phyloP scores from a whole-genome alignment of 2,797 vertebrate genomes.

The Atherinosoma microstoma region DNA sequence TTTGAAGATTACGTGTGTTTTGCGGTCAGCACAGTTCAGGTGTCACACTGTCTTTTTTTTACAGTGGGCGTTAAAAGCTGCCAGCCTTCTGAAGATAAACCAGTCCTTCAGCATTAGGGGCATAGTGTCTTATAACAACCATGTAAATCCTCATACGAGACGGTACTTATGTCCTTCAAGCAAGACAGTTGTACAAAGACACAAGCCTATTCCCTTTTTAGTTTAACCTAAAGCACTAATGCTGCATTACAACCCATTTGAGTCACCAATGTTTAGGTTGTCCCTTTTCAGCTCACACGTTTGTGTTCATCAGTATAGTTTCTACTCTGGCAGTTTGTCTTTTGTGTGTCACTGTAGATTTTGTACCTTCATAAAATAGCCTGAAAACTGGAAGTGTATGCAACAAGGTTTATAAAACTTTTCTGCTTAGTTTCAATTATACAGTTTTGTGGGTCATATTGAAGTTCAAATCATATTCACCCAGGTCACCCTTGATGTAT shows the following conservation, averaged over 20 bases:
- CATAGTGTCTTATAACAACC: constrained; percentile 79
- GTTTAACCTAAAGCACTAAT: constrained; percentile 16
- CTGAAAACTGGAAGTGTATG: constrained; percentile 18
- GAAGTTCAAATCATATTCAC: constrained; percentile 19
- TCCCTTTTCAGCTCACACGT: constrained; percentile 29
- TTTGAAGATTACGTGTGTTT: constrained; percentile 19
- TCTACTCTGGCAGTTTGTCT: constrained; percentile 34
- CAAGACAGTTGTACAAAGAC: constrained; percentile 8
- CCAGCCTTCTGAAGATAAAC: constrained; percentile 71
- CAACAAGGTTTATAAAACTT: constrained; percentile 7
- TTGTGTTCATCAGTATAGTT: constrained; percentile 30
- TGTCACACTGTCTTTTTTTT: constrained; percentile 23
- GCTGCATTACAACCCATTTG: constrained; percentile 23
- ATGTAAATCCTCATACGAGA: constrained; percentile 62
- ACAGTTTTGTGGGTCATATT: constrained; percentile 16
- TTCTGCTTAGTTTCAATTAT: constrained; percentile 17
- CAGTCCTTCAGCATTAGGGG: constrained; percentile 67
- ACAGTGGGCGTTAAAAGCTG: constrained; percentile 29
- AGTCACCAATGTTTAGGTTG: neutral
- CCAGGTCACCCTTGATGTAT: constrained; percentile 17
- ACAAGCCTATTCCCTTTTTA: constrained; percentile 14
- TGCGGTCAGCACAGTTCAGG: constrained; percentile 12
- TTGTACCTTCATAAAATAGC: constrained; percentile 36
- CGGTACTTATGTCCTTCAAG: constrained; percentile 31
- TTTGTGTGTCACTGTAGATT: constrained; percentile 30